Percentiles rank a stretch among this genome's conserved stretches.
Evolutionary conservation across 2,888 invertebrate species (phyloP).

Genomic region (Trisateles emortualis): DNA sequence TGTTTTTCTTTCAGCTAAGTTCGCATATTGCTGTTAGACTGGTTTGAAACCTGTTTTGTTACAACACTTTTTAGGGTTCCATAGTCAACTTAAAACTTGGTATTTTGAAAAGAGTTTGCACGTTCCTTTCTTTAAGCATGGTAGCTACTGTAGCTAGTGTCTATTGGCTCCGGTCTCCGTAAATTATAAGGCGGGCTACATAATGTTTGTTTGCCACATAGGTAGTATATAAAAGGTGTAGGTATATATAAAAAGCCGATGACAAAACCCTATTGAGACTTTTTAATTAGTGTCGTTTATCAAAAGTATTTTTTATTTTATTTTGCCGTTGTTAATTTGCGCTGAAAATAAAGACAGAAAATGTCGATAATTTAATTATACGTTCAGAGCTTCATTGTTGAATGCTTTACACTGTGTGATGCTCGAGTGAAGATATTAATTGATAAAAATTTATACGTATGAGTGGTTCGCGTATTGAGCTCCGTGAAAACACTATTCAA

Average conservation of each 20-base stretch:
- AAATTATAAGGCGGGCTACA: too few relatives aligned
- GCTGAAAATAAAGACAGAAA: constrained; percentile 3
- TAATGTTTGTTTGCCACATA: too few relatives aligned
- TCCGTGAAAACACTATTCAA: constrained; percentile 25
- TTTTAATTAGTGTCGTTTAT: not conserved
- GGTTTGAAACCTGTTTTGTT: not conserved
- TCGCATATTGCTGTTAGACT: not conserved
- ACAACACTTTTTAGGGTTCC: not conserved
- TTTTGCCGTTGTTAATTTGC: not conserved
- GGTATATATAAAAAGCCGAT: too few relatives aligned
- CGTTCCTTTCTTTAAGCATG: too few relatives aligned
- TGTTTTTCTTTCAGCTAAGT: too few relatives aligned
- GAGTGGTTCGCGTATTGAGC: constrained; percentile 35
- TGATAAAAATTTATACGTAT: constrained; percentile 45
- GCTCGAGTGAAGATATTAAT: constrained; percentile 48
- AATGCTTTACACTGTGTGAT: constrained; percentile 21
- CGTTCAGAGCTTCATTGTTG: constrained; percentile 13
- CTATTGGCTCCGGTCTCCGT: too few relatives aligned
- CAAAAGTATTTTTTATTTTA: not conserved
- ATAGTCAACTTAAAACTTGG: too few relatives aligned
- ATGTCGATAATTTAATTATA: constrained; percentile 26
- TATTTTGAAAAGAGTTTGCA: too few relatives aligned
- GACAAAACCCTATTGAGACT: not conserved
- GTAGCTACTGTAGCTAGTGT: too few relatives aligned
- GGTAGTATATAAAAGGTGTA: too few relatives aligned